These are phyloP conservation scores for Andrena hattorfiana DNA, from an alignment of 2,888 invertebrate species.

Conservation along the genomic window DNA sequence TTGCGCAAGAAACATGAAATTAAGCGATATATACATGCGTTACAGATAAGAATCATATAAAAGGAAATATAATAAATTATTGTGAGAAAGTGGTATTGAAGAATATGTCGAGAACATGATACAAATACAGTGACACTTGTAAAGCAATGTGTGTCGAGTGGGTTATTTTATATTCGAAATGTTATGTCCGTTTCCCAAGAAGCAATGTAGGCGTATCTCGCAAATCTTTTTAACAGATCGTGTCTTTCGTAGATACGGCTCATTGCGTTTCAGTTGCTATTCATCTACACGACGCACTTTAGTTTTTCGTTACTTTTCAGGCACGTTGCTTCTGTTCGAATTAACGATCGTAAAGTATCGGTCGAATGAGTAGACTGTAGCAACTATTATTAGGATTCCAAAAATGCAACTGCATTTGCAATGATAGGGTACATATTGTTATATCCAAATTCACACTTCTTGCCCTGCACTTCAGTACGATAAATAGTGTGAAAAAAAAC, in stretches of 20 bases:
- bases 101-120: too few species aligned
- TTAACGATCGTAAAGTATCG: neutral
- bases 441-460: too few species aligned
- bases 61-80: too few species aligned
- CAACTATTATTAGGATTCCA: too few species aligned
- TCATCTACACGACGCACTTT: neutral
- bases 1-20: too few species aligned
- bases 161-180: neutral
- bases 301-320: neutral
- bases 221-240: conserved; percentile 20
- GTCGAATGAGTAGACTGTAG: neutral
- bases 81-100: too few species aligned
- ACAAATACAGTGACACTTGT: neutral
- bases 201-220: conserved; percentile 7
- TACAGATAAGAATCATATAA: too few species aligned
- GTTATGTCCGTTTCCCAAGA: conserved; percentile 6
- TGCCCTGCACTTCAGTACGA: too few species aligned
- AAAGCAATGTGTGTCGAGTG: neutral
- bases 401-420: too few species aligned
- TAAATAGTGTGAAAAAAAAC: too few species aligned
- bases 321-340: neutral
- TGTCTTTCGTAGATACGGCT: conserved; percentile 11
- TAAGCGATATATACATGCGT: too few species aligned
- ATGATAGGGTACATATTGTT: too few species aligned
- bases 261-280: neutral